Percentiles rank a stretch among this genome's conserved stretches.
Evolutionary conservation across 1,140 invertebrate genomes (phyloP).

Genomic region (Euura lappo): DNA sequence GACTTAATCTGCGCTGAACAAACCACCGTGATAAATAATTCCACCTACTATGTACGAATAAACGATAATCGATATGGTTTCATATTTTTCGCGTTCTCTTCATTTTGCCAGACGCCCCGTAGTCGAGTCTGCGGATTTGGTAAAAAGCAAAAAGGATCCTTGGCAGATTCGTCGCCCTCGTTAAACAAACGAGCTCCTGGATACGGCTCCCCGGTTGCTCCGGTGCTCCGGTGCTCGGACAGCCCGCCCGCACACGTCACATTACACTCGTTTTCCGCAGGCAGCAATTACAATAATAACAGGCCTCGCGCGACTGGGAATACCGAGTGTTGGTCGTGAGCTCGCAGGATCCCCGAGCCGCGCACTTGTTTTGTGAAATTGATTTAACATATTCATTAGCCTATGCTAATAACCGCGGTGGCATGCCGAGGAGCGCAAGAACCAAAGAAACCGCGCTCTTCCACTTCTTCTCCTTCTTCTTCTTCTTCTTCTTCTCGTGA

Average conservation of each 20-base stretch:
- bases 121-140: background rate
- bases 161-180: conserved; percentile 1
- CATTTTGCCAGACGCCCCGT: too few relatives aligned
- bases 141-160: background rate
- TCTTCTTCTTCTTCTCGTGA: background rate
- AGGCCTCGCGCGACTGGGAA: conserved; percentile 37
- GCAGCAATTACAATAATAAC: conserved; percentile 61
- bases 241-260: conserved; percentile 51
- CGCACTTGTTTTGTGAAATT: conserved; percentile 54
- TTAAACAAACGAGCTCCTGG: conserved; percentile 5
- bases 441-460: background rate
- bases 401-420: conserved; percentile 48
- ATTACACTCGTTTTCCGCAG: conserved; percentile 60
- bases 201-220: background rate
- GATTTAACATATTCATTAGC: conserved; percentile 61
- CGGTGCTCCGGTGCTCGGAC: background rate
- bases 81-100: too few relatives aligned
- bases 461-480: background rate
- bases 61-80: too few relatives aligned
- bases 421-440: background rate
- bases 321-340: conserved; percentile 14
- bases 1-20: conserved; percentile 1
- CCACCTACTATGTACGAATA: too few relatives aligned
- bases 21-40: background rate
- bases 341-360: background rate